Evolutionary conservation across 2,888 invertebrate genomes (phyloP).

Genomic region (Teleogryllus oceanicus): DNA sequence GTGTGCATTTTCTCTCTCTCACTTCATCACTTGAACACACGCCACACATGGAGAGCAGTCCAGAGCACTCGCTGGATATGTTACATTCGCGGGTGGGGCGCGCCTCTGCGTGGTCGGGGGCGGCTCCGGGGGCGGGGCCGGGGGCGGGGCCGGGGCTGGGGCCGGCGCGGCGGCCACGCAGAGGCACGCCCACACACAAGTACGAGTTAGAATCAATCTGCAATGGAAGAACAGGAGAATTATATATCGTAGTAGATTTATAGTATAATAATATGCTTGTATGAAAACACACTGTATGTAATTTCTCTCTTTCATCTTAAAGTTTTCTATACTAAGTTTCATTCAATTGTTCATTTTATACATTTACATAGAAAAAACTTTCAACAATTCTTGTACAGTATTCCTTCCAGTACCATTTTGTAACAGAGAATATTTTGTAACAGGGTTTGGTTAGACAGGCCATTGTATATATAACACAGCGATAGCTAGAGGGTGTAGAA

Average conservation of each 20-base stretch:
- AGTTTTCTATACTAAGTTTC: slow-evolving; percentile 37
- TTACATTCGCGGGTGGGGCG: neutral
- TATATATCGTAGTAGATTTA: slow-evolving; percentile 36
- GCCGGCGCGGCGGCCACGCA: neutral
- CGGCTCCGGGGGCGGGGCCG: neutral
- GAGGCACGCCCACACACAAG: slow-evolving; percentile 36
- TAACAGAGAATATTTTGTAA: slow-evolving; percentile 37
- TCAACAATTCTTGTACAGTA: slow-evolving; percentile 34
- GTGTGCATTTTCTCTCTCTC: neutral
- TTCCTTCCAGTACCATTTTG: slow-evolving; percentile 27
- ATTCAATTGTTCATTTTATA: slow-evolving; percentile 37
- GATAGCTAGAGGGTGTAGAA: slow-evolving; percentile 25
- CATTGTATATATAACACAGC: slow-evolving; percentile 24
- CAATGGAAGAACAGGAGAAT: slow-evolving; percentile 40
- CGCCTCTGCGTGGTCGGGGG: neutral
- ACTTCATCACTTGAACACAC: neutral
- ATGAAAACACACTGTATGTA: slow-evolving; percentile 37
- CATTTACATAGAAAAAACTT: slow-evolving; percentile 39
- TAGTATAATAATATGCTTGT: slow-evolving; percentile 38
- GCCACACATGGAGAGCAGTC: neutral
- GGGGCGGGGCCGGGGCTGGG: neutral
- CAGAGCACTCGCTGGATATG: slow-evolving; percentile 8
- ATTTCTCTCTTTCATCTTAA: slow-evolving; percentile 29
- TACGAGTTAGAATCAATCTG: slow-evolving; percentile 36
- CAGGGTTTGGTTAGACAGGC: slow-evolving; percentile 29